Evolutionary conservation across 2,888 invertebrate species (phyloP).

Genomic region (Volucella zonaria): DNA sequence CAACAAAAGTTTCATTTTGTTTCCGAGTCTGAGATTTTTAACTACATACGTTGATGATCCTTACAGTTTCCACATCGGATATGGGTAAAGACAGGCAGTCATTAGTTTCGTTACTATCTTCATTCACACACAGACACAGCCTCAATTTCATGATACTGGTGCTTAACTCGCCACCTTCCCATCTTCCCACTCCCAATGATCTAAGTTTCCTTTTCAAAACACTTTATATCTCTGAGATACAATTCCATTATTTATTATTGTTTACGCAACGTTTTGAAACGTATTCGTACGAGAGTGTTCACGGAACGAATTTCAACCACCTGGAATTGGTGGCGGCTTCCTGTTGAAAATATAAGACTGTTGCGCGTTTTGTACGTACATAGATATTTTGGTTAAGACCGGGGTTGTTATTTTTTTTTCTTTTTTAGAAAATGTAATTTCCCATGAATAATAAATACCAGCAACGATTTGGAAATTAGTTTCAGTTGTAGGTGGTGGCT

Average conservation of each 20-base stretch:
- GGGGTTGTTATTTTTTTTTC: background rate
- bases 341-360: slow-evolving; percentile 8
- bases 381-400: background rate
- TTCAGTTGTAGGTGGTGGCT: slow-evolving; percentile 12
- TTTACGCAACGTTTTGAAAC: slow-evolving; percentile 10
- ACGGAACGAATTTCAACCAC: background rate
- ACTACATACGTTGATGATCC: no score
- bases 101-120: background rate
- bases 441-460: slow-evolving; percentile 48
- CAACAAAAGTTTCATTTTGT: no score
- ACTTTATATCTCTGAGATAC: slow-evolving; percentile 16
- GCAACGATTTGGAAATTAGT: slow-evolving; percentile 51
- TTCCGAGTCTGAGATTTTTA: no score
- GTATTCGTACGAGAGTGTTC: background rate
- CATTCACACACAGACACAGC: slow-evolving; percentile 1
- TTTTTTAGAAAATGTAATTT: slow-evolving; percentile 12
- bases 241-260: slow-evolving; percentile 39
- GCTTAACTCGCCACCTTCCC: background rate
- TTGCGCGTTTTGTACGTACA: slow-evolving; percentile 3
- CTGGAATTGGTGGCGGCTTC: background rate
- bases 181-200: background rate
- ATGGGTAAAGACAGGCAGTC: no score
- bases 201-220: background rate
- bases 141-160: background rate
- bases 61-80: no score